Evolutionary conservation across 2,888 invertebrate species (phyloP).

Genomic region (Phanerotoma sp.): DNA sequence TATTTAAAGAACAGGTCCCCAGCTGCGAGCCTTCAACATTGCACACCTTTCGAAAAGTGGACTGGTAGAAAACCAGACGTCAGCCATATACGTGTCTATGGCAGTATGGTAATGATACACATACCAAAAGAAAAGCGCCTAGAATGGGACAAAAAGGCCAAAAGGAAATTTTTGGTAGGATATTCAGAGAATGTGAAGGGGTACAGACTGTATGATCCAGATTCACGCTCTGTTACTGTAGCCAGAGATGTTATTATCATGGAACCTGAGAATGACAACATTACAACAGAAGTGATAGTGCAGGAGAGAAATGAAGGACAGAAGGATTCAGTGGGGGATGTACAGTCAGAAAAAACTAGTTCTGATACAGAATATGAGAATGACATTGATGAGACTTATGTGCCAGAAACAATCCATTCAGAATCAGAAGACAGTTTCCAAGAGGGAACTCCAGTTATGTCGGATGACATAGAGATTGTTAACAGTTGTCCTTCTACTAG

Average conservation of each 20-base stretch:
- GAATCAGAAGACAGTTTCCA: no score
- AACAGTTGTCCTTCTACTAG: no score
- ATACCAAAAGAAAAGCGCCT: slow-evolving; percentile 26
- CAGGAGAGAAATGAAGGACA: no score
- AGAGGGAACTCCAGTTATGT: no score
- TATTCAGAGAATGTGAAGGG: slow-evolving; percentile 21
- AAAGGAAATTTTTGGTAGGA: slow-evolving; percentile 23
- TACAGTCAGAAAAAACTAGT: no score
- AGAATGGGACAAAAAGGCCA: slow-evolving; percentile 29
- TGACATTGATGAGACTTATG: no score
- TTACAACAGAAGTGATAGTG: no score
- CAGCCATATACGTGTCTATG: slow-evolving; percentile 31
- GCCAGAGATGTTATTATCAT: background rate
- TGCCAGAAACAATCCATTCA: no score
- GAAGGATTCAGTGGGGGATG: no score
- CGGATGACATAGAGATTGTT: no score
- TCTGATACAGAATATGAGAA: no score
- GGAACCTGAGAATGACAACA: no score
- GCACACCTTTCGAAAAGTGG: slow-evolving; percentile 35
- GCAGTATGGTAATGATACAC: slow-evolving; percentile 29
- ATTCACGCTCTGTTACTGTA: background rate
- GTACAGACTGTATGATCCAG: slow-evolving; percentile 6
- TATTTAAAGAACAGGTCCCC: slow-evolving; percentile 32
- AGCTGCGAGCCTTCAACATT: slow-evolving; percentile 20
- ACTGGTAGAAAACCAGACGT: slow-evolving; percentile 28